A percentile compares a stretch with the other conserved stretches of the same genome.
Conservation (phyloP, 1,140 invertebrate species). For the Pteromalus puparum region DNA sequence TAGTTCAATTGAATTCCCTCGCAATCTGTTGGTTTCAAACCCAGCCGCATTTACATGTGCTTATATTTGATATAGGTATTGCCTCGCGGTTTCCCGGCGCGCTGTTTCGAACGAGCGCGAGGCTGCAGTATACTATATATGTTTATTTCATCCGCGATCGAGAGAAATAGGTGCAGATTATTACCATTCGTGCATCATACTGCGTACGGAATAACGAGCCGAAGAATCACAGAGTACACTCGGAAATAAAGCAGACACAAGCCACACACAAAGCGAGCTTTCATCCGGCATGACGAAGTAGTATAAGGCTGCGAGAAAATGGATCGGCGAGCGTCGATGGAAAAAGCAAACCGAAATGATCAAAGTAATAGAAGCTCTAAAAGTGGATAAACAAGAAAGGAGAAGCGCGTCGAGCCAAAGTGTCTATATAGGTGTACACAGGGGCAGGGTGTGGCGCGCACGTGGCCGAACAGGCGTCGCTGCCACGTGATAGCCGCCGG, state of each 20-base stretch:
- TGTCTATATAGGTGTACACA: not conserved
- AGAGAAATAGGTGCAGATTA: too few species aligned
- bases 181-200: too few species aligned
- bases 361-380: conserved; percentile 19
- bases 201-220: too few species aligned
- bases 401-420: too few species aligned
- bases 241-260: not conserved
- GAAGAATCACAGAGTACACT: too few species aligned
- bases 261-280: not conserved
- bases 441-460: not conserved
- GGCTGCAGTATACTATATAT: too few species aligned
- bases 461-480: not conserved
- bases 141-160: too few species aligned
- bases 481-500: conserved; percentile 33
- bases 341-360: not conserved
- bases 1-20: conserved; percentile 35
- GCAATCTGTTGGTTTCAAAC: conserved; percentile 29
- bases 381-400: conserved; percentile 23
- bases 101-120: too few species aligned
- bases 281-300: not conserved
- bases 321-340: not conserved
- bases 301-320: not conserved
- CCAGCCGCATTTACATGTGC: conserved; percentile 10
- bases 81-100: too few species aligned
- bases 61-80: not conserved